Evolutionary conservation across 2,888 invertebrate genomes (phyloP).

Genomic region (Anthoptus insignis): DNA sequence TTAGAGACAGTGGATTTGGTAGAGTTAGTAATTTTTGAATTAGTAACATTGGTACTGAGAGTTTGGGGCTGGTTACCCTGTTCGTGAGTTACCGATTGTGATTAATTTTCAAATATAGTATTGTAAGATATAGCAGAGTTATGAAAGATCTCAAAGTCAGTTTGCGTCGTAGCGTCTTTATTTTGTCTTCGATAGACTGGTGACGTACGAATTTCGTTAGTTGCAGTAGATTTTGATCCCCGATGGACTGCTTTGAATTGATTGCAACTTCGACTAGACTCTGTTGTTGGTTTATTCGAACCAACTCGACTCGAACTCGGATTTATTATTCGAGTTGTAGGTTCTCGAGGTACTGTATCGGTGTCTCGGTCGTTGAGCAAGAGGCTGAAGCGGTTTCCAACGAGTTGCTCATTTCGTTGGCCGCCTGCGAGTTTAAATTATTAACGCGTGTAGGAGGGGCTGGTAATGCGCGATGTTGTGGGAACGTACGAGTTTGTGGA

Average conservation of each 20-base stretch:
- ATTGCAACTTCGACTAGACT: not conserved
- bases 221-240: not conserved
- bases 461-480: conserved; percentile 14
- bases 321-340: not conserved
- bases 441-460: conserved; percentile 20
- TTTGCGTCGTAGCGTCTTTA: conserved; percentile 4
- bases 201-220: conserved; percentile 6
- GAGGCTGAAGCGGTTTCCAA: conserved; percentile 39
- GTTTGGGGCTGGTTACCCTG: conserved; percentile 47
- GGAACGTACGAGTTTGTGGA: not conserved
- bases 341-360: not conserved
- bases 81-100: conserved; percentile 32
- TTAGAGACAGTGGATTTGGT: conserved; percentile 10
- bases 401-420: conserved; percentile 40
- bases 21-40: conserved; percentile 10
- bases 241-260: conserved; percentile 1
- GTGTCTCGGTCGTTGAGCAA: not conserved
- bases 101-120: not conserved
- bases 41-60: conserved; percentile 35
- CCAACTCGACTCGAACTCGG: no score
- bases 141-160: not conserved
- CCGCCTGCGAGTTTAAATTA: conserved; percentile 43
- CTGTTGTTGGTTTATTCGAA: not conserved
- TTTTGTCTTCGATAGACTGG: conserved; percentile 38
- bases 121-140: not conserved